Evolutionary conservation across 2,888 invertebrate species (phyloP), one percentile per base, ranked within the genome.

Genomic region (Hydrotaea diabolus): DNA sequence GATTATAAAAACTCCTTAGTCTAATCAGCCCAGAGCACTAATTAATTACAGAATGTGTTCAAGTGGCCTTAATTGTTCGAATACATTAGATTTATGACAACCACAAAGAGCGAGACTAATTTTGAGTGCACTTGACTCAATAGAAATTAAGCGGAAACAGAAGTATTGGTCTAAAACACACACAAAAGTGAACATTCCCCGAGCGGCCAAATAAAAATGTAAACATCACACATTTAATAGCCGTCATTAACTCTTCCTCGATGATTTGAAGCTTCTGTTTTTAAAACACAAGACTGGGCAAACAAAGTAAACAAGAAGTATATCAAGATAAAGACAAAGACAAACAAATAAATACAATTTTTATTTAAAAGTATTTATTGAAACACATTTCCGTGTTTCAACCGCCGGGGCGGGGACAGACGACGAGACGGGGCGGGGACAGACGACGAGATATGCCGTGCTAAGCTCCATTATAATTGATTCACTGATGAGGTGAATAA

Each of bases 221-320:
- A n/a, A n/a, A n/a, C 46, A 69, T 57, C 57, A 74, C 73, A 74
- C 73, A 59, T 57, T 74, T 59, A 74, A 74, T 74, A 74, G 57
- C 21, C 43, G 39, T 59, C 39, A 74, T 74, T 74, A 43, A 43
- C 43, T n/a, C 73, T 74, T 74, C 57, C 73, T 59, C 57, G 46
- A 59, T 59, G 39, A 39, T 36, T 57, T 73, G 15, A 36, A 13
- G 21, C 43, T 43, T 46, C 4, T 66, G 3, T 46, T 43, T 43
- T 1, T 69, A 23, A 69, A 23, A 46, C 46, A 23, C 11, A 62
- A 0, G 1, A 59, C 23, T 8, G 57, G 23, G 26, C 49, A 31
- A 39, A 39, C 49, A 49, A 49, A 49, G 3, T 15, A 62, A 62
- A 36, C 62, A 62, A 62, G 49, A 49, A 49, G 15, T 49, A 49